Percentiles rank a stretch among this genome's conserved stretches.
Conservation (phyloP, 2,888 invertebrate species). For the Microplitis deprimator region DNA sequence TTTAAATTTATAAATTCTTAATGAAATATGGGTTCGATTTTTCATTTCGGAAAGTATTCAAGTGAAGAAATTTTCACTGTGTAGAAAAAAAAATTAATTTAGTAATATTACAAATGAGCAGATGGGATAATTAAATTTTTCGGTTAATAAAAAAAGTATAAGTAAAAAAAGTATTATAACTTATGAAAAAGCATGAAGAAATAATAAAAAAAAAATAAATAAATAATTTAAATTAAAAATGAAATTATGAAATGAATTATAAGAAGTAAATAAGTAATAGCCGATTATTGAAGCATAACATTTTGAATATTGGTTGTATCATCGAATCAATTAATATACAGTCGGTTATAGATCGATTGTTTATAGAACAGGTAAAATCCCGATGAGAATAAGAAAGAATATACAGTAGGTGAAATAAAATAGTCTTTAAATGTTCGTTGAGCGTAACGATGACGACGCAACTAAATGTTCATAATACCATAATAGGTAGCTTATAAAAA, state of each 20-base stretch:
- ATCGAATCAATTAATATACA: slow-evolving; percentile 37
- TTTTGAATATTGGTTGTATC: slow-evolving; percentile 28
- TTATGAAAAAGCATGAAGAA: slow-evolving; percentile 4
- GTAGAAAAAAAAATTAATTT: not conserved
- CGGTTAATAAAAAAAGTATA: not conserved
- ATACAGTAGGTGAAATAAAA: slow-evolving; percentile 23
- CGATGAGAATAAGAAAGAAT: not conserved
- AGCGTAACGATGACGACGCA: slow-evolving; percentile 67
- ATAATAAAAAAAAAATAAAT: not conserved
- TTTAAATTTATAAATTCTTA: not conserved
- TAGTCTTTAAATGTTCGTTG: slow-evolving; percentile 14
- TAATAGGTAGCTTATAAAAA: slow-evolving; percentile 61
- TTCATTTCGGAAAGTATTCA: not conserved
- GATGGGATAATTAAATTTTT: not conserved
- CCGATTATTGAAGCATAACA: slow-evolving; percentile 29
- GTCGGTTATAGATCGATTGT: slow-evolving; percentile 10
- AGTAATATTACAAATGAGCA: not conserved
- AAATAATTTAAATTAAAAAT: slow-evolving; percentile 23
- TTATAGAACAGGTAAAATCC: slow-evolving; percentile 4
- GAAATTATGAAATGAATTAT: slow-evolving; percentile 23
- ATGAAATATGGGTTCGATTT: not conserved
- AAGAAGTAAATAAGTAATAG: slow-evolving; percentile 9
- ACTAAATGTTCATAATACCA: slow-evolving; percentile 69
- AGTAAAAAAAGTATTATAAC: not conserved
- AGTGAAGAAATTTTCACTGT: not conserved